phyloP scores from a whole-genome alignment of 2,797 vertebrate species.

The Molossus alvarezi region DNA sequence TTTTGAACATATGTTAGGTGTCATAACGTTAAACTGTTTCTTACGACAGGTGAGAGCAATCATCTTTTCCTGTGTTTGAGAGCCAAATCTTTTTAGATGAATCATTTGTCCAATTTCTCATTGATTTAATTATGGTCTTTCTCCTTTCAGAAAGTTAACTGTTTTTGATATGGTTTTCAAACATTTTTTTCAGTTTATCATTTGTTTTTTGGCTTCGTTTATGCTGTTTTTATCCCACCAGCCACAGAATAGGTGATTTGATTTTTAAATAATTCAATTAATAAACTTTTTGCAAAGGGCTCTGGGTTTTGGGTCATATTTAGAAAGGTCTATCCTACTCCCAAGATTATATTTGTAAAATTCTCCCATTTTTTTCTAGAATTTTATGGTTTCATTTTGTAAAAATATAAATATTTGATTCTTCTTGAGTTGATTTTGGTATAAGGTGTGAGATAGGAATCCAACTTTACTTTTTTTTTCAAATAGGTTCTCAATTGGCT shows the following conservation, averaged over 20 bases:
- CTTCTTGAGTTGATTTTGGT: conserved; percentile 27
- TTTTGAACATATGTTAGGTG: not conserved
- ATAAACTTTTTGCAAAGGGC: not conserved
- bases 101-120: not conserved
- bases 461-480: not conserved
- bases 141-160: conserved; percentile 34
- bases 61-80: not conserved
- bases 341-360: conserved; percentile 22
- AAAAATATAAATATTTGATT: not conserved
- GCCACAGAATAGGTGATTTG: not conserved
- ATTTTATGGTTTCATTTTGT: conserved; percentile 45
- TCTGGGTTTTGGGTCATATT: not conserved
- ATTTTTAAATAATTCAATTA: not conserved
- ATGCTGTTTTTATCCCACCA: not conserved
- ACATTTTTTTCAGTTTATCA: not conserved
- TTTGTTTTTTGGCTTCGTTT: not conserved
- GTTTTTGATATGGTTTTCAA: not conserved
- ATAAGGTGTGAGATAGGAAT: not conserved
- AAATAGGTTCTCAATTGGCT: not conserved
- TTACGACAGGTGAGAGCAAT: not conserved
- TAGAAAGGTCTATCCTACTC: not conserved
- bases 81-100: not conserved
- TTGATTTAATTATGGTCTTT: not conserved
- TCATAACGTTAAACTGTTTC: not conserved
- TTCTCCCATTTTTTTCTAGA: not conserved